phyloP scores from a whole-genome alignment of 2,888 invertebrate genomes.

The Cerceris ruficornis region DNA sequence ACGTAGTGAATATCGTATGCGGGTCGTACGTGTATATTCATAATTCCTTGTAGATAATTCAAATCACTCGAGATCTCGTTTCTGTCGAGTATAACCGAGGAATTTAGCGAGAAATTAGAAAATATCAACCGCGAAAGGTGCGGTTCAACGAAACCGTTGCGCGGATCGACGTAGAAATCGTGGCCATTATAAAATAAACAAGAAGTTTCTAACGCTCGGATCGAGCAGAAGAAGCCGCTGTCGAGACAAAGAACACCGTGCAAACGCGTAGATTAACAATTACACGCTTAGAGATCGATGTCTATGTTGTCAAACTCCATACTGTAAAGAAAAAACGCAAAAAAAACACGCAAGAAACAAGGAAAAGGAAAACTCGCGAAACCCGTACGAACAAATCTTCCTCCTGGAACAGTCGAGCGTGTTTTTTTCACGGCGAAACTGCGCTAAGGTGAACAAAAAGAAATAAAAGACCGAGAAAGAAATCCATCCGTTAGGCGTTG shows the following conservation, averaged over 20 bases:
- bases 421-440: neutral
- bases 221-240: neutral
- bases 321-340: neutral
- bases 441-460: neutral
- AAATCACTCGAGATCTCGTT: conserved; percentile 19
- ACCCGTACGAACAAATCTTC: too few relatives aligned
- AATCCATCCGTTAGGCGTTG: conserved; percentile 40
- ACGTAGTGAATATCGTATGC: conserved; percentile 53
- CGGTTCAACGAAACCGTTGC: neutral
- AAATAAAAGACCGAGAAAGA: neutral
- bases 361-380: conserved; percentile 4
- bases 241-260: neutral
- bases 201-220: neutral
- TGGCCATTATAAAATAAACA: neutral
- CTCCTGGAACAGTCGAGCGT: neutral
- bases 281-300: conserved; percentile 49
- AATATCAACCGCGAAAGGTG: neutral
- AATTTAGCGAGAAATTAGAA: conserved; percentile 8
- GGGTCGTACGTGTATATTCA: conserved; percentile 44
- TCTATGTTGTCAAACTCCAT: conserved; percentile 26
- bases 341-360: neutral
- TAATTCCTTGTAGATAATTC: conserved; percentile 36
- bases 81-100: neutral
- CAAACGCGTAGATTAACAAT: conserved; percentile 21
- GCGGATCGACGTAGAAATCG: neutral